Evolutionary conservation across 2,797 vertebrate genomes (phyloP), one percentile per base, ranked within the genome.

Genomic region (Enteromius afrohamiltoni): DNA sequence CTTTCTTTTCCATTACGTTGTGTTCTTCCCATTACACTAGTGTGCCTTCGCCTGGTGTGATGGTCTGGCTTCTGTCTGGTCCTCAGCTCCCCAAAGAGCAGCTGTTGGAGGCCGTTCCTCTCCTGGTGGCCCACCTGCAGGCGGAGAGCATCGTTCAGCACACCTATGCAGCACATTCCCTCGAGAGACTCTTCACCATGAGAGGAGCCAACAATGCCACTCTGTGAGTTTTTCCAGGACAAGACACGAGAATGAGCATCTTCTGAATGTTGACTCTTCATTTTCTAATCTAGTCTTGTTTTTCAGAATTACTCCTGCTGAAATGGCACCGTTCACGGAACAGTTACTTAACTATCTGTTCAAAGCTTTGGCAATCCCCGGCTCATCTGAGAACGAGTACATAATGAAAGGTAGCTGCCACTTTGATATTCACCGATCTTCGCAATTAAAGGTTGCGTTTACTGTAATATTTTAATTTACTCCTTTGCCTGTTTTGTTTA

Each of bases 101-200:
- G 70, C 93, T 99, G 85, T 91, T 99, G 89, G 88, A 96, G 86
- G 97, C 97, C 1, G 88, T 99, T 86, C 98, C 98, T 88, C 95
- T 98, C 3, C 92, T 99, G 87, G 96, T 99, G 65, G 93, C 91
- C 86, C 95, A 99, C 84, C 94, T 99, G 87, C 97, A 97, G 91
- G 96, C 98, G 17, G 97, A 98, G 89, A 99, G 97, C 89, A 95
- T 96, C 23, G 98, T 99, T 74, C 96, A 98, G 85, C 98, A 99
- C 86, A 99, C 98, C 0, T 99, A 99, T 0, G 96, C 98, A 67
- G 97, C 98, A 31, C 97, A 99, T 10, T 97, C 98, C 64, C 92
- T 99, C 77, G 98, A 99, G 90, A 96, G 98, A 80, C 93, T 99
- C 2, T 99, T 99, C 87, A 99, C 98, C 1, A 98, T 99, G 98